Evolutionary conservation across 2,113 vertebrate genomes (phyloP).

Genomic region (Hipposideros armiger): DNA sequence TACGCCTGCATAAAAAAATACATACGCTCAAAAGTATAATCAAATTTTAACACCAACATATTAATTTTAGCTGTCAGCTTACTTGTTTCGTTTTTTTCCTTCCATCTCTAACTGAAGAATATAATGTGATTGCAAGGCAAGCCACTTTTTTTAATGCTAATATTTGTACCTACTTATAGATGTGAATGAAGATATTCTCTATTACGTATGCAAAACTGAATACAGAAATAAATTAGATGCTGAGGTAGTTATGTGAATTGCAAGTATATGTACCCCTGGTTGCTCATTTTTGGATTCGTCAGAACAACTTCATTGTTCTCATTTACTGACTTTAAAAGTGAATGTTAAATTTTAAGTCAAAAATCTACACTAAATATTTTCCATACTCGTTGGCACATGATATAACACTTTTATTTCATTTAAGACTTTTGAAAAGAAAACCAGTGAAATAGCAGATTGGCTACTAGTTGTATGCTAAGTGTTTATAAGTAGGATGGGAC

Average conservation of each 20-base stretch:
- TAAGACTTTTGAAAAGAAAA: constrained; percentile 11
- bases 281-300: background rate
- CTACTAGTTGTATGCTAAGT: background rate
- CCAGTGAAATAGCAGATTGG: background rate
- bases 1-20: background rate
- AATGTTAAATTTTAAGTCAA: background rate
- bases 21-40: background rate
- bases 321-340: background rate
- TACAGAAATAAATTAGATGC: background rate
- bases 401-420: background rate
- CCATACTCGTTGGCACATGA: background rate
- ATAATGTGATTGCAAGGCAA: background rate
- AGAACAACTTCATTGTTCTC: background rate
- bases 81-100: constrained; percentile 23
- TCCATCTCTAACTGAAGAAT: background rate
- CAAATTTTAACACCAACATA: background rate
- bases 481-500: background rate
- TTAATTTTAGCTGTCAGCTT: background rate
- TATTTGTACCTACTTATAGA: background rate
- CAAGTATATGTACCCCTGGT: background rate
- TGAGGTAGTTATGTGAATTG: background rate
- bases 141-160: background rate
- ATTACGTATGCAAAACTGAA: background rate
- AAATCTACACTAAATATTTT: background rate
- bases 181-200: background rate